Evolutionary conservation across 2,888 invertebrate genomes (phyloP).

Genomic region (Euclidia mi): DNA sequence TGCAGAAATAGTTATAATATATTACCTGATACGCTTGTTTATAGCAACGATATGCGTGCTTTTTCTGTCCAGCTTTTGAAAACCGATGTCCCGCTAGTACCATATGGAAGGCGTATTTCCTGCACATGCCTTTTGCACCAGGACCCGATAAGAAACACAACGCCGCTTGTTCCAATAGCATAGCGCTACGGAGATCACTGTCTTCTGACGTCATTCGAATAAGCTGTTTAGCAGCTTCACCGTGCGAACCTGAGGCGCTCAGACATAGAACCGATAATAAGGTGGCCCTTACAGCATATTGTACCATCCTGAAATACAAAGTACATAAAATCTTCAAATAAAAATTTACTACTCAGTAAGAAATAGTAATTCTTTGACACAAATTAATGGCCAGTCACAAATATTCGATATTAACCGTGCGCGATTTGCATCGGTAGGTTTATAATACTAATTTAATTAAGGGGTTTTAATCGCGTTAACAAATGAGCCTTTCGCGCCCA

Average conservation of each 20-base stretch:
- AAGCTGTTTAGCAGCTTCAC: conserved; percentile 98
- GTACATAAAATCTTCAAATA: too few species aligned
- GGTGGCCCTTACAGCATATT: conserved; percentile 97
- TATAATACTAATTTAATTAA: too few species aligned
- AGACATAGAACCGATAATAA: conserved; percentile 97
- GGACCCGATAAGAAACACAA: conserved; percentile 94
- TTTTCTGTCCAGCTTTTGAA: conserved; percentile 97
- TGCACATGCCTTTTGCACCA: conserved; percentile 92
- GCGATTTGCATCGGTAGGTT: too few species aligned
- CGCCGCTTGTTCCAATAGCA: conserved; percentile 98
- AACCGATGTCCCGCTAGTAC: conserved; percentile 98
- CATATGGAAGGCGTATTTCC: conserved; percentile 99
- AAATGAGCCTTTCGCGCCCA: too few species aligned
- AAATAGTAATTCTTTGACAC: too few species aligned
- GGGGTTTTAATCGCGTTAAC: too few species aligned
- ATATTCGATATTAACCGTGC: too few species aligned
- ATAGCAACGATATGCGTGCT: conserved; percentile 97
- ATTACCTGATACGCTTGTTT: conserved; percentile 96
- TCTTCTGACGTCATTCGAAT: conserved; percentile 99
- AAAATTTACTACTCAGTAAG: too few species aligned
- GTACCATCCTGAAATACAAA: conserved; percentile 92
- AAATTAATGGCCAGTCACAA: too few species aligned
- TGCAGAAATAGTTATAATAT: neutral
- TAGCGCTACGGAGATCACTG: conserved; percentile 98
- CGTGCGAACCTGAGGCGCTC: conserved; percentile 93